These are phyloP conservation scores for Pyralis farinalis DNA, from an alignment of 2,888 invertebrate species.

Conservation along the genomic window DNA sequence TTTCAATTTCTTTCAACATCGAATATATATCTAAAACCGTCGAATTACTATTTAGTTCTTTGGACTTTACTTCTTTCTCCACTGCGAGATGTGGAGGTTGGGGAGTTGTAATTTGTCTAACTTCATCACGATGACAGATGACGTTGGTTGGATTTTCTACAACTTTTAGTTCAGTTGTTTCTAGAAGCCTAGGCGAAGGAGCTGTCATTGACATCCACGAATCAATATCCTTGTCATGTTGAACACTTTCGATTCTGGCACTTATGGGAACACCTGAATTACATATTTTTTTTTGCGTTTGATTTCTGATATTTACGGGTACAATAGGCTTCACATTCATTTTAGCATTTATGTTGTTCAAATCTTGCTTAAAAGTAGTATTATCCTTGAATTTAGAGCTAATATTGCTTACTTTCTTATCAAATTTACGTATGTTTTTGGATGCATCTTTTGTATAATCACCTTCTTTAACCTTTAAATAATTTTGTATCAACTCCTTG, in stretches of 20 bases:
- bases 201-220: conserved; percentile 74
- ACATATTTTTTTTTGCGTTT: conserved; percentile 49
- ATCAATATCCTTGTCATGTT: conserved; percentile 70
- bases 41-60: conserved; percentile 53
- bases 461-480: conserved; percentile 67
- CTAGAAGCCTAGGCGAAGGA: conserved; percentile 54
- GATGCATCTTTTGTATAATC: conserved; percentile 37
- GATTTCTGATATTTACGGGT: conserved; percentile 38
- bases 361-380: conserved; percentile 42
- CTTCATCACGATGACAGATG: conserved; percentile 18
- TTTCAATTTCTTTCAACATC: conserved; percentile 75
- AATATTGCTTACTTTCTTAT: conserved; percentile 45
- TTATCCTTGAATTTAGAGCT: conserved; percentile 36
- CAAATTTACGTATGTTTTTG: conserved; percentile 41
- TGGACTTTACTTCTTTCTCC: conserved; percentile 32
- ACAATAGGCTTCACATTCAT: conserved; percentile 29
- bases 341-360: conserved; percentile 53
- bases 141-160: conserved; percentile 17
- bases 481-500: conserved; percentile 69
- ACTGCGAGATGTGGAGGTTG: conserved; percentile 9
- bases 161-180: conserved; percentile 32
- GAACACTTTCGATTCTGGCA: conserved; percentile 62
- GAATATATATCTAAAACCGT: conserved; percentile 75
- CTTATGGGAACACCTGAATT: conserved; percentile 50
- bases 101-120: conserved; percentile 12